Conservation (phyloP, 2,797 vertebrate species). For the Halcyon badia region DNA sequence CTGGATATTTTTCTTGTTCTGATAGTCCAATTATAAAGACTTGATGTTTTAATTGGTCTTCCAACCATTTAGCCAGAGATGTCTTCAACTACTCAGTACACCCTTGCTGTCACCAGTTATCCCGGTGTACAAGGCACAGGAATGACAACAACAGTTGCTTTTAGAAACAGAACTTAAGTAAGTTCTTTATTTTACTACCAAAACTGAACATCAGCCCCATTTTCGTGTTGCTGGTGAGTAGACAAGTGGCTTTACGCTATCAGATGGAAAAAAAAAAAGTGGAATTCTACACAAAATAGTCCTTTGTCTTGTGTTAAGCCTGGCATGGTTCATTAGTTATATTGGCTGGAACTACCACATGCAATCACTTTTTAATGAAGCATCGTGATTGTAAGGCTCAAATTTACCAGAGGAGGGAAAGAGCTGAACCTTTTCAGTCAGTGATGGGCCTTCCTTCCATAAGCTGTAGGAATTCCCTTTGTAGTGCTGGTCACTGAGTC, state of each 20-base stretch:
- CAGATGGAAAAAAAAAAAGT: conserved; percentile 8
- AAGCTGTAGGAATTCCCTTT: neutral
- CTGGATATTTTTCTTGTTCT: neutral
- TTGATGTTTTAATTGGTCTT: conserved; percentile 38
- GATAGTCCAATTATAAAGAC: neutral
- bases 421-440: neutral
- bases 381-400: neutral
- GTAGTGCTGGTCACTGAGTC: neutral
- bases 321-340: neutral
- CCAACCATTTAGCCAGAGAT: neutral
- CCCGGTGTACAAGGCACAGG: neutral
- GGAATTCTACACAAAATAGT: neutral
- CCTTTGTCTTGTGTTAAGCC: neutral
- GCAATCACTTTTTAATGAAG: neutral
- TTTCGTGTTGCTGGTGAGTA: neutral
- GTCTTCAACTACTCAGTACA: neutral
- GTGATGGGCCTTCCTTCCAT: neutral
- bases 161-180: neutral
- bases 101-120: neutral
- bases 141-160: neutral
- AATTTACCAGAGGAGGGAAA: neutral
- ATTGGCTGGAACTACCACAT: neutral
- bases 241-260: neutral
- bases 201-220: neutral
- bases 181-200: neutral